Evolutionary conservation across 2,888 invertebrate species (phyloP).

Genomic region (Coelogynopora nodosa): DNA sequence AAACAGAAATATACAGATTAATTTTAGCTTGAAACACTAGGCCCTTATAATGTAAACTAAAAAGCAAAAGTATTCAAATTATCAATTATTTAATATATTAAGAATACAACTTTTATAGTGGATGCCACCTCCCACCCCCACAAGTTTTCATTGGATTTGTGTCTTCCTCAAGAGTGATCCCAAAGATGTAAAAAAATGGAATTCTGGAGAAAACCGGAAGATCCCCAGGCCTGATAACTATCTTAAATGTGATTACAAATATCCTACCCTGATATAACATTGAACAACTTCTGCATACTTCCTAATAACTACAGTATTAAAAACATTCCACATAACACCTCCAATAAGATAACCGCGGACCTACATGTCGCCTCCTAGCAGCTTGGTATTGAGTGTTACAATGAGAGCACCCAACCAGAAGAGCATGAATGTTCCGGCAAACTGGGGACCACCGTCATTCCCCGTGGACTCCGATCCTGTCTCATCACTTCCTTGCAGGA

Average conservation of each 20-base stretch:
- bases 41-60: not conserved
- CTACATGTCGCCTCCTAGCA: slow-evolving; percentile 93
- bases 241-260: too few species aligned
- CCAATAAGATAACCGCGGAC: slow-evolving; percentile 49
- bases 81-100: too few species aligned
- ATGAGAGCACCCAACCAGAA: slow-evolving; percentile 94
- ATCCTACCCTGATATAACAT: too few species aligned
- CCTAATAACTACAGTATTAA: too few species aligned
- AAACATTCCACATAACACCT: too few species aligned
- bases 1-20: not conserved
- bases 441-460: slow-evolving; percentile 86
- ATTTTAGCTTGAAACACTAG: not conserved
- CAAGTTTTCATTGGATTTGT: not conserved
- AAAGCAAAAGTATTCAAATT: not conserved
- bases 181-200: not conserved
- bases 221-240: too few species aligned
- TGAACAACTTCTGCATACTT: too few species aligned
- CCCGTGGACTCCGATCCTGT: not conserved
- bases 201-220: not conserved
- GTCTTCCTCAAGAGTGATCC: not conserved
- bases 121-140: not conserved
- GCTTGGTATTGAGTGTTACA: slow-evolving; percentile 90
- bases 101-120: not conserved
- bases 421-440: slow-evolving; percentile 93
- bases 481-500: not conserved